These are phyloP conservation scores for Nipponia nippon DNA, from an alignment of 2,113 vertebrate species.

Conservation along the genomic window DNA sequence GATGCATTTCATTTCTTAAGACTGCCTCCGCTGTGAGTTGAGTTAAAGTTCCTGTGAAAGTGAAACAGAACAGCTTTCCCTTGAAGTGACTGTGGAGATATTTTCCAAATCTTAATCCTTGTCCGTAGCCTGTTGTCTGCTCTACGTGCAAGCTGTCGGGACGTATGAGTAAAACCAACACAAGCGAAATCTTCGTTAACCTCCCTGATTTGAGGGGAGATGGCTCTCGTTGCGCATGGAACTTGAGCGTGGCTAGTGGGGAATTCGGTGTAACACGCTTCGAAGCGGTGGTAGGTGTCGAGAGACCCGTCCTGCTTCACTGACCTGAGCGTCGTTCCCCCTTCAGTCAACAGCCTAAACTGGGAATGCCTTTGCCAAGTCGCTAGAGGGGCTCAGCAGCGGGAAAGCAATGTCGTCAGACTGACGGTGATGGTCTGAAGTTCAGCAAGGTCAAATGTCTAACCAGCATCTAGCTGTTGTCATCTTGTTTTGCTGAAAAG, in stretches of 20 bases:
- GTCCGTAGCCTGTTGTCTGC: not conserved
- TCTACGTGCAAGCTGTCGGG: not conserved
- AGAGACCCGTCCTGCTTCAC: not conserved
- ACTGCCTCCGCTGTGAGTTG: not conserved
- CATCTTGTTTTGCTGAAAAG: not conserved
- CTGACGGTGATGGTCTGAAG: not conserved
- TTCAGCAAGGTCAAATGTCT: not conserved
- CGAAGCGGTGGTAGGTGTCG: rapidly evolving
- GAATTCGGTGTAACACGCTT: not conserved
- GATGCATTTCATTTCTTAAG: not conserved
- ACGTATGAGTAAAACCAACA: not conserved
- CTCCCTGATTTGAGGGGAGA: not conserved
- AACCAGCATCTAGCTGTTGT: not conserved
- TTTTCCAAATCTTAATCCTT: not conserved
- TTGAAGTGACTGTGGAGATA: not conserved
- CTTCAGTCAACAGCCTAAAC: not conserved
- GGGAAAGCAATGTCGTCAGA: not conserved
- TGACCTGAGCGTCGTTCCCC: not conserved
- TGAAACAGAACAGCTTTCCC: not conserved
- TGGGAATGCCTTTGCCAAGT: not conserved
- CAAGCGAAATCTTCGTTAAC: not conserved
- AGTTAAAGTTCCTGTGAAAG: not conserved
- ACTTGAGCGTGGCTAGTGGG: not conserved
- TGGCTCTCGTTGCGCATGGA: not conserved
- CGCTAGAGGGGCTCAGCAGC: not conserved